Percentiles rank a stretch among this genome's conserved stretches.
Evolutionary conservation across 2,888 invertebrate genomes (phyloP).

Genomic region (Cyaniris semiargus): DNA sequence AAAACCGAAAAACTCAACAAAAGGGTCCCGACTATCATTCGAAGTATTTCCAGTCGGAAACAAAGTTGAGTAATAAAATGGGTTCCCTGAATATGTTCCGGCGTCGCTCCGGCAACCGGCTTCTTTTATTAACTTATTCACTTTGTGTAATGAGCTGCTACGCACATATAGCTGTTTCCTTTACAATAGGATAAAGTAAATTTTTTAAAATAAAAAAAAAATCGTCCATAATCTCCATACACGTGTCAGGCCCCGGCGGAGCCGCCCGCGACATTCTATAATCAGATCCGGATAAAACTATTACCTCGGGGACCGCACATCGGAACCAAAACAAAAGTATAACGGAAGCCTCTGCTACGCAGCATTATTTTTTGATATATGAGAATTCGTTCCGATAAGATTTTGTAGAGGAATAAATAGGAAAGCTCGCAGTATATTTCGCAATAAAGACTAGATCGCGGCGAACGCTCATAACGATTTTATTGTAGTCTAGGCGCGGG

Average conservation of each 20-base stretch:
- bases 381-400: background rate
- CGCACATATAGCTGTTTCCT: too few species aligned
- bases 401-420: background rate
- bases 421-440: background rate
- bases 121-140: background rate
- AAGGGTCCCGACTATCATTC: constrained; percentile 4
- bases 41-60: background rate
- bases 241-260: background rate
- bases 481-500: background rate
- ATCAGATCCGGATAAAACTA: background rate
- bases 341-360: too few species aligned
- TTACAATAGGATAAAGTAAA: background rate
- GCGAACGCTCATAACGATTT: background rate
- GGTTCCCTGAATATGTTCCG: background rate
- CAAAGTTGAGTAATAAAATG: constrained; percentile 6
- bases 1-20: constrained; percentile 20
- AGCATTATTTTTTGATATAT: too few species aligned
- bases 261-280: background rate
- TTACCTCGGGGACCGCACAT: too few species aligned
- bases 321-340: too few species aligned
- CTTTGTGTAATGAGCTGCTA: background rate
- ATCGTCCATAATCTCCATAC: background rate
- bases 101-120: background rate
- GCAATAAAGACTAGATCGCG: constrained; percentile 2
- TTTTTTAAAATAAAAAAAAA: background rate